phyloP scores from a whole-genome alignment of 2,797 vertebrate genomes.

The Malurus splendens region DNA sequence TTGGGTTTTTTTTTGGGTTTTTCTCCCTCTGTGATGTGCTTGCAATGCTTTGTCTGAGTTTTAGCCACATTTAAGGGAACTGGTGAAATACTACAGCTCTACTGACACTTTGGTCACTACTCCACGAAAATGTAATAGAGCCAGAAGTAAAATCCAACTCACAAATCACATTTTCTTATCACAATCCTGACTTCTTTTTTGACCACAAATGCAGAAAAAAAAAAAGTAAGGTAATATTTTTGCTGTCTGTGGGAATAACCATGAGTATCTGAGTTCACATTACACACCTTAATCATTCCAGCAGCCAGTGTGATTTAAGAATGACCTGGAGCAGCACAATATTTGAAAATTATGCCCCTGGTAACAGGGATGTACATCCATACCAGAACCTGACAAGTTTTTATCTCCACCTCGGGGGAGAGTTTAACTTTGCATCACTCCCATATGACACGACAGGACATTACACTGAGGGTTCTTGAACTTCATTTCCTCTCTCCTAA shows the following conservation, averaged over 20 bases:
- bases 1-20: neutral
- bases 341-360: neutral
- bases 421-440: constrained; percentile 3
- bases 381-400: neutral
- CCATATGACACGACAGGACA: neutral
- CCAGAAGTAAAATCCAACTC: neutral
- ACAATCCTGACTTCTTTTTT: neutral
- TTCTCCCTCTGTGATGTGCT: neutral
- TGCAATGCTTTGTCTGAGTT: neutral
- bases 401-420: neutral
- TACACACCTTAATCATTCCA: neutral
- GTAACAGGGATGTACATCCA: neutral
- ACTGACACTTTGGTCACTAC: neutral
- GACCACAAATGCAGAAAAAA: neutral
- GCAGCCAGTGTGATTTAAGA: neutral
- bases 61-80: neutral
- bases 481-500: neutral
- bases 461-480: neutral
- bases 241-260: neutral
- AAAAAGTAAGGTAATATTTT: neutral
- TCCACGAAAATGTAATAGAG: neutral
- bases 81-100: neutral
- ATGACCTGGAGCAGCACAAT: neutral
- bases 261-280: neutral
- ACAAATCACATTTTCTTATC: neutral